A percentile compares a stretch with the other conserved stretches of the same genome.
phyloP scores from a whole-genome alignment of 2,888 invertebrate genomes.

The Drosophila greeni region DNA sequence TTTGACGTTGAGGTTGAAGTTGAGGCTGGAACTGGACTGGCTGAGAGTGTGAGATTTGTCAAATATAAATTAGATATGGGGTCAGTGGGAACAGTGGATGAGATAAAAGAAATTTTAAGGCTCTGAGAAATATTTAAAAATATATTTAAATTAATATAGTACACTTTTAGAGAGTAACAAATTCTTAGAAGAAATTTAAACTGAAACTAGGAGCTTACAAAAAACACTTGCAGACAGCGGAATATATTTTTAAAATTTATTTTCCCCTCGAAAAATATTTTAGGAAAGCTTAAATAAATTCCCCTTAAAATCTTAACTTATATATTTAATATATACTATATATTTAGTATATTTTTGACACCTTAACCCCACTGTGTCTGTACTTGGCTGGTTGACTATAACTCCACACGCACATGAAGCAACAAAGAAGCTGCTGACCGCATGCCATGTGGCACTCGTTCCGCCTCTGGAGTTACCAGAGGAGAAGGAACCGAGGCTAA shows the following conservation, averaged over 20 bases:
- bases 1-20: conserved; percentile 11
- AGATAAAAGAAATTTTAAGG: background rate
- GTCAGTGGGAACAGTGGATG: conserved; percentile 29
- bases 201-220: background rate
- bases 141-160: background rate
- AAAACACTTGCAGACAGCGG: background rate
- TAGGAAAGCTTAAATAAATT: background rate
- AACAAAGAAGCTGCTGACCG: conserved; percentile 75
- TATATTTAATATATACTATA: no score
- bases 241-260: background rate
- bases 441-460: conserved; percentile 55
- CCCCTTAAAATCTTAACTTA: background rate
- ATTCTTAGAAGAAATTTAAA: background rate
- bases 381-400: conserved; percentile 21
- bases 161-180: background rate
- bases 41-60: conserved; percentile 37
- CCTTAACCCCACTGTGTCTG: conserved; percentile 8
- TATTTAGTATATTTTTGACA: no score
- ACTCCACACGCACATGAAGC: conserved; percentile 49
- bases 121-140: no score
- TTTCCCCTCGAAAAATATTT: background rate
- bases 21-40: conserved; percentile 15
- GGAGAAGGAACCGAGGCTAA: background rate
- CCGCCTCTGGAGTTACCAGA: conserved; percentile 11
- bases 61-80: conserved; percentile 43